Percentiles rank a stretch among this genome's conserved stretches.
Evolutionary conservation across 2,888 invertebrate genomes (phyloP).

Genomic region (Plebejus anna): DNA sequence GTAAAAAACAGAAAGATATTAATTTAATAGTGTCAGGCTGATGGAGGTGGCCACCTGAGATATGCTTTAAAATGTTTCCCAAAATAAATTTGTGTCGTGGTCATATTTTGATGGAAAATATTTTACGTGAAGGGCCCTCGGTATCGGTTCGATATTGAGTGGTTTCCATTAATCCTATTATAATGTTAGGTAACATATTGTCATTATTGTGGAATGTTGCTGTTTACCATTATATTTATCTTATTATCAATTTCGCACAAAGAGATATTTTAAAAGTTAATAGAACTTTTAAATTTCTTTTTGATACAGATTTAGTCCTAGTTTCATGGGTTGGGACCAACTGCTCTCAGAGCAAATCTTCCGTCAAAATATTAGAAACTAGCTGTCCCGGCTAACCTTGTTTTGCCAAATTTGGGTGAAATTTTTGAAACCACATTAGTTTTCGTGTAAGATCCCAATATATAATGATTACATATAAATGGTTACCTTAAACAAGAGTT

Average conservation of each 20-base stretch:
- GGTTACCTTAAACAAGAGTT: too few species aligned
- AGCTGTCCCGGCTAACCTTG: too few species aligned
- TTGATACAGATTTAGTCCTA: background rate
- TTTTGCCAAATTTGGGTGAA: too few species aligned
- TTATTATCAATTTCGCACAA: background rate
- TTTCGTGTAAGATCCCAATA: too few species aligned
- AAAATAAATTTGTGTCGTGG: conserved; percentile 24
- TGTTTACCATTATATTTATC: background rate
- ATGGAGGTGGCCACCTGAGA: conserved; percentile 53
- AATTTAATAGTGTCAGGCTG: conserved; percentile 65
- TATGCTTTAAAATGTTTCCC: conserved; percentile 28
- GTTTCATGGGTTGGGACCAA: background rate
- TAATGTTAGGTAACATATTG: background rate
- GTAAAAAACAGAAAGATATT: conserved; percentile 62
- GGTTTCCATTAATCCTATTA: conserved; percentile 24
- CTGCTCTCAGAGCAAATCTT: background rate
- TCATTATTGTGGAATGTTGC: background rate
- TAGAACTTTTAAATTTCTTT: too few species aligned
- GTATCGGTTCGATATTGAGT: conserved; percentile 7
- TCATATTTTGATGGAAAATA: conserved; percentile 24
- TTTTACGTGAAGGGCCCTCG: conserved; percentile 1
- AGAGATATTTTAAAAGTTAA: background rate
- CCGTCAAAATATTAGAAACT: too few species aligned
- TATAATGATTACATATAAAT: too few species aligned
- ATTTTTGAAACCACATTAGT: too few species aligned